These are phyloP conservation scores for Panorpa germanica DNA, from an alignment of 2,888 invertebrate species.

Conservation along the genomic window DNA sequence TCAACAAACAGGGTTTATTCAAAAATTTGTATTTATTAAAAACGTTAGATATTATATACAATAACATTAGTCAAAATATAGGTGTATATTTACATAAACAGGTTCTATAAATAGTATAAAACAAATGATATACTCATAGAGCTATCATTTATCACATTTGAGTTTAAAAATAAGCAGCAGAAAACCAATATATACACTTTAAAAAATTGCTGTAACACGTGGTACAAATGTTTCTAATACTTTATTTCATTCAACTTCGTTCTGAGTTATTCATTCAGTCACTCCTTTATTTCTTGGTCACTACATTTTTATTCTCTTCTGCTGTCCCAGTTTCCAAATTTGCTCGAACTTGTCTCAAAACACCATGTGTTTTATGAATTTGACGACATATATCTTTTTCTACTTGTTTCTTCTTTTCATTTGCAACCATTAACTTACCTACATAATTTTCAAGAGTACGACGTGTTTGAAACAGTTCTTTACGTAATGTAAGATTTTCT, in stretches of 20 bases:
- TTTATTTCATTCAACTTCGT: slow-evolving; percentile 14
- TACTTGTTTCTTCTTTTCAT: slow-evolving; percentile 62
- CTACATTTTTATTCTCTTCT: too few species aligned
- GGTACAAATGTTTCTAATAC: slow-evolving; percentile 5
- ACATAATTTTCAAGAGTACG: slow-evolving; percentile 60
- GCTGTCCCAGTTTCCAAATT: slow-evolving; percentile 42
- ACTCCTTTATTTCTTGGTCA: too few species aligned
- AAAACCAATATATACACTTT: slow-evolving; percentile 3
- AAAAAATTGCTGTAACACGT: too few species aligned
- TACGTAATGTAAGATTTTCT: slow-evolving; percentile 52
- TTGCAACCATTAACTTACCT: slow-evolving; percentile 53
- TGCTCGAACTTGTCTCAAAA: slow-evolving; percentile 52
- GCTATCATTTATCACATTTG: not conserved
- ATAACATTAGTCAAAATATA: too few species aligned
- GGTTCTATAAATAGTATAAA: too few species aligned
- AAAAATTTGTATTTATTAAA: too few species aligned
- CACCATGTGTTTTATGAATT: slow-evolving; percentile 60
- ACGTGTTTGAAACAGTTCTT: slow-evolving; percentile 48
- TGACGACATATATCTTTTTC: slow-evolving; percentile 69
- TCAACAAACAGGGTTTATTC: too few species aligned
- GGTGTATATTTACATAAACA: too few species aligned
- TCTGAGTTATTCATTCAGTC: too few species aligned
- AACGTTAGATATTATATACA: too few species aligned
- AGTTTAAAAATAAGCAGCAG: not conserved
- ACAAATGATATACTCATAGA: too few species aligned